Base-by-base conservation (phyloP, 2,888 invertebrate species). In the Polydrusus pterygomalis region DNA sequence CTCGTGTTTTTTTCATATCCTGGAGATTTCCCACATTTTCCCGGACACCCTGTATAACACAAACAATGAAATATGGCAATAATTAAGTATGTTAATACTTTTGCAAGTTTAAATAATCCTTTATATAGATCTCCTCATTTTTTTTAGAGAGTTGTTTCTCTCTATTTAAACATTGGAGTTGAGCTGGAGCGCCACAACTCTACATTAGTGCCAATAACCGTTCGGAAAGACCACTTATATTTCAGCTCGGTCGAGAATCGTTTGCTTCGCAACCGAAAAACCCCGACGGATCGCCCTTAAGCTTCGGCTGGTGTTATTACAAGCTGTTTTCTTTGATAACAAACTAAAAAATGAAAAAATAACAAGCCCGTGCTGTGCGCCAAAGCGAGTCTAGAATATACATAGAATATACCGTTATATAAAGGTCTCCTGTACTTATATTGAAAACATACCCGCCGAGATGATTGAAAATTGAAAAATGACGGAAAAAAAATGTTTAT, bases 261-360 rank as follows among this genome's bases (percentile, higher is more conserved):
- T 67, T 43, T 45, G 74, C 65, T 54, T 38, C 68, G 34, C 18
- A 17, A 70, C 47, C 71, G 77, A 71, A 74, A 74, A 74, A 49
- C 65, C 49, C 38, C 70, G 43, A 56, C 38, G 56, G 34, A 51
- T 54, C 75, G 72, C 76, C 77, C 74, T 73, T 79, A 80, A 78
- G 77, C 79, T 74, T 71, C 78, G 74, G 70, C 79, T 79, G 64
- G 75, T 81, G 80, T 83, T 83, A 83, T 83, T 83, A 82, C 82
- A 82, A 81, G 81, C 83, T 86, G 85, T 85, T 86, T 86, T 85
- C 83, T 85, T 84, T 85, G 84, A 85, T 85, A 86, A 85, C 85
- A 85, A 81, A 81, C 84, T 85, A 86, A 86, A 86, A 86, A 86
- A 86, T 86, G 86, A 82, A 86, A 86, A 85, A 86, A 86, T 85